Percentiles rank a stretch among this genome's conserved stretches.
phyloP scores from a whole-genome alignment of 2,113 vertebrate genomes.

The Platycercus adscitus region DNA sequence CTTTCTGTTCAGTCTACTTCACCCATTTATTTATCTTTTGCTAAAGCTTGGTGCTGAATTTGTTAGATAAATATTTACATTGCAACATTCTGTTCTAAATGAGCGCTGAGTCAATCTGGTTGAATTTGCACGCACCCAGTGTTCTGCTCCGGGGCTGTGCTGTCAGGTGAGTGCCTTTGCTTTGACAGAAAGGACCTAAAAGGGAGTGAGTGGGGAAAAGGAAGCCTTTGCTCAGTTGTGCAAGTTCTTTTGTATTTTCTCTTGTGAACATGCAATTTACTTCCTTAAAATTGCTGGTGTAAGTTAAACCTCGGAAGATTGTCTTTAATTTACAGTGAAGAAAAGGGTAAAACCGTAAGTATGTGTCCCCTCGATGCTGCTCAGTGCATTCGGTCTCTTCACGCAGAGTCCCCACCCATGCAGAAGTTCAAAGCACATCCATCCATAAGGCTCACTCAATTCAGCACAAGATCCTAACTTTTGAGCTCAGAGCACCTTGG shows the following conservation, averaged over 20 bases:
- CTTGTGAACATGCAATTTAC: neutral
- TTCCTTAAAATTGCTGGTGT: neutral
- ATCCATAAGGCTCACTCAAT: neutral
- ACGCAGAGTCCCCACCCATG: neutral
- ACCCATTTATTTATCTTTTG: neutral
- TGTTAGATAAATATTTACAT: neutral
- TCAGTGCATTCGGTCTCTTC: neutral
- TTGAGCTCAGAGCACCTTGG: neutral
- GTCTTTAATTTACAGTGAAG: neutral
- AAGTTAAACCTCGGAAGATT: neutral
- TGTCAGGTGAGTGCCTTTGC: neutral
- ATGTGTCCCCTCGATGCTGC: accelerated
- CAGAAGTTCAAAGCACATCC: neutral
- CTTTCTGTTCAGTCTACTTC: neutral
- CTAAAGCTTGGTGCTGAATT: neutral
- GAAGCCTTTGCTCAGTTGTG: neutral
- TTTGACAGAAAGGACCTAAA: neutral
- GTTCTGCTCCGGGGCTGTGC: neutral
- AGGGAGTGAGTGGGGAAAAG: neutral
- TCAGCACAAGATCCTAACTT: neutral
- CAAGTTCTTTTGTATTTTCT: constrained; percentile 22
- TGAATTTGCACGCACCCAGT: neutral
- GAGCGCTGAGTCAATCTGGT: neutral
- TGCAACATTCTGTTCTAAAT: neutral
- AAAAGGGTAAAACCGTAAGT: neutral